A percentile compares a stretch with the other conserved stretches of the same genome.
Evolutionary conservation across 64 coral and sea anemone species (phyloP).

Genomic region (Anthopleura sola): DNA sequence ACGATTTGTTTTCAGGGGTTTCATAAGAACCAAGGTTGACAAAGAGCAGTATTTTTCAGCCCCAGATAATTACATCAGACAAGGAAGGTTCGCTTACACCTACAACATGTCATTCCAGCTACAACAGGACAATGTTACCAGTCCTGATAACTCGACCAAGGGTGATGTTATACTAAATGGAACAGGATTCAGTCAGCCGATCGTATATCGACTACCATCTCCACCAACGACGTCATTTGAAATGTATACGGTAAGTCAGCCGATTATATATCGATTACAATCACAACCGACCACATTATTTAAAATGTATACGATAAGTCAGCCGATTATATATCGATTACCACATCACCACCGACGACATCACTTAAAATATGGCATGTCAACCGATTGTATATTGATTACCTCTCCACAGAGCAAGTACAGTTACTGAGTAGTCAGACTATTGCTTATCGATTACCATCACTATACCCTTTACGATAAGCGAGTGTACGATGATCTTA

Average conservation of each 20-base stretch:
- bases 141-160: constrained; percentile 23
- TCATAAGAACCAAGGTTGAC: constrained; percentile 17
- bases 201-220: constrained; percentile 56
- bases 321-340: no score
- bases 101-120: constrained; percentile 68
- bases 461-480: no score
- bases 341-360: no score
- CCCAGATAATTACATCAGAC: constrained; percentile 61
- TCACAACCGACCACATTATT: no score
- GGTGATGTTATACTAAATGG: constrained; percentile 88
- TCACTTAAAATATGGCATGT: no score
- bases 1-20: constrained; percentile 22
- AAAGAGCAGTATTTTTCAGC: constrained; percentile 75
- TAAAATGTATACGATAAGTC: no score
- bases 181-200: constrained; percentile 58
- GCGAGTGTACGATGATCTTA: no score
- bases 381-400: no score
- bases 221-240: constrained; percentile 30
- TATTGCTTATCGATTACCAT: no score
- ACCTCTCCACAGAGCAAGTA: no score
- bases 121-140: constrained; percentile 42
- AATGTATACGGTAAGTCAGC: constrained; percentile 56
- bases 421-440: no score
- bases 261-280: no score
- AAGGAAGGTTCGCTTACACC: constrained; percentile 72